Evolutionary conservation across 1,140 invertebrate genomes (phyloP).

Genomic region (Aphelinus certus): DNA sequence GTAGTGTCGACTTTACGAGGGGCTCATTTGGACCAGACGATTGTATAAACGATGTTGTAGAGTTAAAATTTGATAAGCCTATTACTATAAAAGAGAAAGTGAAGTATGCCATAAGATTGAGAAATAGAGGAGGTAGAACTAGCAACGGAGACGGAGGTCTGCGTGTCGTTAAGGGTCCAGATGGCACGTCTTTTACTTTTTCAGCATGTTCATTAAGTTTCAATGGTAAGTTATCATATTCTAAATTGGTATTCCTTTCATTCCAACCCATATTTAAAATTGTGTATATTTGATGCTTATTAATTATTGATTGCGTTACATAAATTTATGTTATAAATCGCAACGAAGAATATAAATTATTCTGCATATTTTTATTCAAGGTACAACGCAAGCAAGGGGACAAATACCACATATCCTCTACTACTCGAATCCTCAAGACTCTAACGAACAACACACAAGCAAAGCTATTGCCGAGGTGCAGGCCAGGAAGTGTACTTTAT

Average conservation of each 20-base stretch:
- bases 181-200: conserved; percentile 93
- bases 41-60: conserved; percentile 79
- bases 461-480: conserved; percentile 77
- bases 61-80: conserved; percentile 91
- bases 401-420: conserved; percentile 96
- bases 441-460: conserved; percentile 73
- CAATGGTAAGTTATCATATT: conserved; percentile 75
- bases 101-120: conserved; percentile 88
- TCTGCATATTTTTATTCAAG: conserved; percentile 40
- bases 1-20: conserved; percentile 76
- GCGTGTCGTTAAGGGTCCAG: conserved; percentile 86
- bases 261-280: too few species aligned
- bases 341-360: conserved; percentile 1
- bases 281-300: too few species aligned
- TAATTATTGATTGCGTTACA: too few species aligned
- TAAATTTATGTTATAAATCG: neutral
- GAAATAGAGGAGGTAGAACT: conserved; percentile 92
- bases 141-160: conserved; percentile 93
- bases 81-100: conserved; percentile 88
- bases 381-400: conserved; percentile 86
- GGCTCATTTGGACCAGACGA: conserved; percentile 82
- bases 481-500: conserved; percentile 76
- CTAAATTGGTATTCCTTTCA: neutral
- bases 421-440: conserved; percentile 73
- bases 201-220: conserved; percentile 91